phyloP scores from a whole-genome alignment of 2,113 vertebrate species.

The Pedetes capensis region DNA sequence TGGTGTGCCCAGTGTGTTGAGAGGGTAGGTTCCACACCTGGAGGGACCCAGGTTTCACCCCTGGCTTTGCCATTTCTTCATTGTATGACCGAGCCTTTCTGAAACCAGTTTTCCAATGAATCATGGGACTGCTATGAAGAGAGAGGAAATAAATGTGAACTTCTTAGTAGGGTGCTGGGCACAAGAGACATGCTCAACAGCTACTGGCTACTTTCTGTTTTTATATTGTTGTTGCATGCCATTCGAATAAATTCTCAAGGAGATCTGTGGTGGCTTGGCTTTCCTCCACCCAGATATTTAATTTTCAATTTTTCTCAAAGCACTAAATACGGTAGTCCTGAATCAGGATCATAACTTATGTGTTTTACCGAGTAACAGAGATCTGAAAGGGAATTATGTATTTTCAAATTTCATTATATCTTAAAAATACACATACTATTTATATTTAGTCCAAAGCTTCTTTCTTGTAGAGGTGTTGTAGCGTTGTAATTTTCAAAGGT shows the following conservation, averaged over 20 bases:
- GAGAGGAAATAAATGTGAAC: neutral
- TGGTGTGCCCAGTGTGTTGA: too few relatives aligned
- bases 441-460: constrained; percentile 55
- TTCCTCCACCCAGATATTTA: neutral
- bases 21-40: neutral
- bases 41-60: neutral
- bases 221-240: neutral
- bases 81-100: neutral
- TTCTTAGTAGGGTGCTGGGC: neutral
- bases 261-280: neutral
- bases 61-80: neutral
- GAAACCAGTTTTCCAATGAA: neutral
- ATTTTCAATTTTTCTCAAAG: constrained; percentile 30
- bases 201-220: neutral
- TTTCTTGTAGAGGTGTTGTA: constrained; percentile 75
- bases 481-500: constrained; percentile 83
- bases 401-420: constrained; percentile 16
- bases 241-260: constrained; percentile 4
- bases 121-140: neutral
- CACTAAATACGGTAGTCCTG: neutral
- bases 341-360: neutral
- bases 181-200: neutral
- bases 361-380: neutral
- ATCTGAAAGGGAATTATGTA: neutral
- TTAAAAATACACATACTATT: constrained; percentile 79